These are phyloP conservation scores for Sussaba pulchella DNA, from an alignment of 2,888 invertebrate genomes.

Conservation along the genomic window DNA sequence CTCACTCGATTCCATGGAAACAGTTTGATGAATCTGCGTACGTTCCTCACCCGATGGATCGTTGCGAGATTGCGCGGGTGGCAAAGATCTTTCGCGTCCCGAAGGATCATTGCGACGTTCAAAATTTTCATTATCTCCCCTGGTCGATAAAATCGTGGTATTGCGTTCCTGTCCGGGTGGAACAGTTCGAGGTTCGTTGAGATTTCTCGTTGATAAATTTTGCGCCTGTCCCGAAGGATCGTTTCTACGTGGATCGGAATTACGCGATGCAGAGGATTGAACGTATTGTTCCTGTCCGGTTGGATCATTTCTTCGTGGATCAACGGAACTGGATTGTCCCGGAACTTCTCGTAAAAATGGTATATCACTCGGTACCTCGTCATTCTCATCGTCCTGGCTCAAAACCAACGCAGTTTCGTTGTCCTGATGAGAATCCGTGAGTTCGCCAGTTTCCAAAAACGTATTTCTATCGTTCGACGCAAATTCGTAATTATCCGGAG, in stretches of 20 bases:
- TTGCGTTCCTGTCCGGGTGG: conserved; percentile 78
- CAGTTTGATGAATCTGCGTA: conserved; percentile 69
- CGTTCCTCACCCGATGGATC: conserved; percentile 82
- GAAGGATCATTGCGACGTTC: conserved; percentile 82
- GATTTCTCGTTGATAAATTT: conserved; percentile 67
- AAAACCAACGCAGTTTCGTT: conserved; percentile 79
- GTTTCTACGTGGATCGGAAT: conserved; percentile 80
- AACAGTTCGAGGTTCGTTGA: conserved; percentile 77
- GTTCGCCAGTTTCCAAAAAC: conserved; percentile 83
- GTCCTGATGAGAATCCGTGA: conserved; percentile 83
- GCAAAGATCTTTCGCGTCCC: conserved; percentile 80
- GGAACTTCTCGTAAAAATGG: conserved; percentile 83
- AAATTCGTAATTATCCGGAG: conserved; percentile 82
- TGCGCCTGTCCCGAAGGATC: conserved; percentile 82
- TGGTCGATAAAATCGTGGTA: conserved; percentile 66
- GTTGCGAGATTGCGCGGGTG: conserved; percentile 80
- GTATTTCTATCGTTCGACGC: conserved; percentile 83
- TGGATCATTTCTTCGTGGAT: conserved; percentile 82
- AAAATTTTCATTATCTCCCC: conserved; percentile 70
- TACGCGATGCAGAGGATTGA: conserved; percentile 71
- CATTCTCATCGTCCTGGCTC: conserved; percentile 82
- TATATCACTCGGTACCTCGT: conserved; percentile 83
- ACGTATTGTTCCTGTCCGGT: conserved; percentile 81
- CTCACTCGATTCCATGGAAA: conserved; percentile 75
- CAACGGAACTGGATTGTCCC: conserved; percentile 81